Percentiles rank a stretch among this genome's conserved stretches.
Conservation (phyloP, 1,140 invertebrate species). For the Brachionus plicatilis region DNA sequence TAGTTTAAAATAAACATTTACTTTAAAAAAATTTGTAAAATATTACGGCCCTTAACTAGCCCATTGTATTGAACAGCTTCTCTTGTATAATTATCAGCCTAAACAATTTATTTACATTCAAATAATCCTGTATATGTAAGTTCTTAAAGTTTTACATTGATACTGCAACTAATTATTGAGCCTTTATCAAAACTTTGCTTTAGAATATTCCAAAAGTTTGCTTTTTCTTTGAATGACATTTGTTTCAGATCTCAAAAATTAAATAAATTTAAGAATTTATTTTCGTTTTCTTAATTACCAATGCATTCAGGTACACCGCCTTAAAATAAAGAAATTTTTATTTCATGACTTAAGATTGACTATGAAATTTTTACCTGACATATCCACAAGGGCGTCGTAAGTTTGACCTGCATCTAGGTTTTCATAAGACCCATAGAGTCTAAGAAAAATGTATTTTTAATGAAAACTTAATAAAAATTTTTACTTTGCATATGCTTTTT, state of each 20-base stretch:
- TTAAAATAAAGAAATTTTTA: background rate
- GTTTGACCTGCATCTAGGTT: constrained; percentile 50
- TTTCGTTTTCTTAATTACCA: background rate
- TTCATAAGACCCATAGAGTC: constrained; percentile 52
- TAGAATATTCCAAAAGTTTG: constrained; percentile 12
- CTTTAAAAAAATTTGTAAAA: background rate
- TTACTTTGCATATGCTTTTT: constrained; percentile 30
- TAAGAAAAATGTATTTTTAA: constrained; percentile 41
- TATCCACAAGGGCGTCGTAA: constrained; percentile 49
- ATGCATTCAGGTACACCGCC: background rate
- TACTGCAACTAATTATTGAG: constrained; percentile 21
- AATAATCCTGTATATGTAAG: background rate
- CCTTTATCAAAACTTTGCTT: background rate
- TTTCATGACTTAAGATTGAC: constrained; percentile 45
- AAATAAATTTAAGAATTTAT: background rate
- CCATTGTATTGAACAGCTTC: constrained; percentile 25
- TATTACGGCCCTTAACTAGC: constrained; percentile 14
- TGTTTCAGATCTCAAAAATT: background rate
- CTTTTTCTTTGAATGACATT: constrained; percentile 38
- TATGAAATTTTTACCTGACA: constrained; percentile 46
- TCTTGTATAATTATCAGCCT: background rate
- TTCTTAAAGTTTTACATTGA: background rate
- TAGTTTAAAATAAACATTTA: background rate
- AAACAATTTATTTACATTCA: background rate
- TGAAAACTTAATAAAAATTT: background rate